phyloP scores from a whole-genome alignment of 2,888 invertebrate genomes.

The Masnerella sp. region DNA sequence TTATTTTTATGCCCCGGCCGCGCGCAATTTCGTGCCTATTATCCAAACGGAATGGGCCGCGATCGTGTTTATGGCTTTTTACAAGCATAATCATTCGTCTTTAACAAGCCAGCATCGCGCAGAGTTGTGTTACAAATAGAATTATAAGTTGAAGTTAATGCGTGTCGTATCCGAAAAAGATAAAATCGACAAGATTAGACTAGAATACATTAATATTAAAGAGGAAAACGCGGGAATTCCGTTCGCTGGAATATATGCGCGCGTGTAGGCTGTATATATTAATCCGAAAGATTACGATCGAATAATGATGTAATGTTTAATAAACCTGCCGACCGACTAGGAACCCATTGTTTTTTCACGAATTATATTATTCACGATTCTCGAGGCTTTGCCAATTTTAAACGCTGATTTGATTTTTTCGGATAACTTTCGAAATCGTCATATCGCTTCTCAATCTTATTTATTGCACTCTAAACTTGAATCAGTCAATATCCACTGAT shows the following conservation, averaged over 20 bases:
- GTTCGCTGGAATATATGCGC: constrained; percentile 33
- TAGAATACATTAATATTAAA: constrained; percentile 59
- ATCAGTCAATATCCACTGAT: too few species aligned
- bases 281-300: constrained; percentile 52
- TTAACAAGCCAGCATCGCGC: constrained; percentile 52
- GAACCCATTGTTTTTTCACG: too few species aligned
- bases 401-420: too few species aligned
- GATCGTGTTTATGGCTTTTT: constrained; percentile 60
- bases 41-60: constrained; percentile 50
- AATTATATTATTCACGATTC: too few species aligned
- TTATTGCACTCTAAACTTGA: too few species aligned
- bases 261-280: constrained; percentile 55
- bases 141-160: constrained; percentile 61
- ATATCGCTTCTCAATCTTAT: too few species aligned
- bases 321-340: too few species aligned
- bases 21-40: constrained; percentile 54
- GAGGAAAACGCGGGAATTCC: constrained; percentile 57
- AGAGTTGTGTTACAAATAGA: constrained; percentile 59
- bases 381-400: too few species aligned
- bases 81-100: constrained; percentile 62
- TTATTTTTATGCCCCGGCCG: constrained; percentile 50
- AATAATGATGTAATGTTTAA: constrained; percentile 52
- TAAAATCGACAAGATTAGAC: constrained; percentile 62
- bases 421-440: too few species aligned
- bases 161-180: constrained; percentile 60